Evolutionary conservation across 2,888 invertebrate species (phyloP), one percentile per base, ranked within the genome.

Genomic region (Linyphia triangularis): DNA sequence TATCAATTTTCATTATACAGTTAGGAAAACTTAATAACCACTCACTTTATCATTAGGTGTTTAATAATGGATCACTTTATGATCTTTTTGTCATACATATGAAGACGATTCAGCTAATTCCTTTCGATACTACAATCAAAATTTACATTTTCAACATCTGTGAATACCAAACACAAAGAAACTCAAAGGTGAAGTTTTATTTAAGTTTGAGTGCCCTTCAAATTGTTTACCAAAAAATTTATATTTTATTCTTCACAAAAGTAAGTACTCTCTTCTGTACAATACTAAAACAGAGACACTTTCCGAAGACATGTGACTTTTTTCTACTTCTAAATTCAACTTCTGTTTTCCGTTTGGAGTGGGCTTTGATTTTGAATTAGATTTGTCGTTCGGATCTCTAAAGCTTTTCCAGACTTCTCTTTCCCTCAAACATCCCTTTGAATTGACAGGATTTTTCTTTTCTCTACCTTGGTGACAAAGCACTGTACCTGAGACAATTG

Each of bases 361-460:
- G 26, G 77, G 63, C n/a, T 22, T 33, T 37, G 77, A 61, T 77
- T 77, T 77, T 59, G 37, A 77, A 77, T 77, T 77, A 63, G 77
- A 77, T 77, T 77, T 77, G 61, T 37, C 24, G 22, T 24, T 19
- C 37, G 16, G 37, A 77, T 77, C 61, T 24, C 9, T 26, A 63
- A 63, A 22, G 77, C 63, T 30, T 28, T 37, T 63, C 59, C 61
- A 61, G 33, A 33, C 61, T 19, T 61, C 59, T 77, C 77, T 37
- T 59, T 61, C 63, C 40, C 19, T n/a, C 7, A 7, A 24, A 22
- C 77, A 24, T 6, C 7, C 63, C 37, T 33, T 40, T 37, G 77
- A 77, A 37, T n/a, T 59, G 61, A 77, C 77, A 77, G 33, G 33
- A 22, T 13, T 43, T 28, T n/a, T 13, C 59, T 33, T 59, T 59